Evolutionary conservation across 2,797 vertebrate genomes (phyloP).

Genomic region (Passerculus sandwichensis): DNA sequence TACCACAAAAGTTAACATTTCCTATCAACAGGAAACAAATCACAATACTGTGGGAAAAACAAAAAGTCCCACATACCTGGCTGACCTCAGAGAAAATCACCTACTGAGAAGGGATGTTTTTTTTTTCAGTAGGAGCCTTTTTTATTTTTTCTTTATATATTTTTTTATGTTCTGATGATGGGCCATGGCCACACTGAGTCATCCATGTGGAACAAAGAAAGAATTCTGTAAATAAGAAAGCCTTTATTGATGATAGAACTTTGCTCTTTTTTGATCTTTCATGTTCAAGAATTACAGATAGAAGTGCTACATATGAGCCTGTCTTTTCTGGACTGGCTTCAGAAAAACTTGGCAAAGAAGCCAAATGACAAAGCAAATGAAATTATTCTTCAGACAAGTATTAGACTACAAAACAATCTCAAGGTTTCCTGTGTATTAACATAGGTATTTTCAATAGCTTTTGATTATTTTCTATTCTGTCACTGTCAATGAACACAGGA

Average conservation of each 20-base stretch:
- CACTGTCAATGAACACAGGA: neutral
- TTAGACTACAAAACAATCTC: neutral
- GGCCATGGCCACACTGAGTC: neutral
- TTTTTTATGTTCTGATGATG: neutral
- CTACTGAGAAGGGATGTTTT: neutral
- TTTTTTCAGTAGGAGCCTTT: neutral
- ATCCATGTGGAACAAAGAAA: neutral
- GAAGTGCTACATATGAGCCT: neutral
- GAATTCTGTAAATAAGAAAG: neutral
- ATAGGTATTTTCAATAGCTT: neutral
- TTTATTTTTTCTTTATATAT: neutral
- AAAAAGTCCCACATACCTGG: conserved; percentile 8
- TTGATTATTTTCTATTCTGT: neutral
- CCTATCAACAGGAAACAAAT: neutral
- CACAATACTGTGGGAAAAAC: conserved; percentile 11
- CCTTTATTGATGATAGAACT: neutral
- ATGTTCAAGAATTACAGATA: neutral
- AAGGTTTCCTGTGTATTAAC: neutral
- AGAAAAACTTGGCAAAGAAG: neutral
- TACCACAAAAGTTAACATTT: neutral
- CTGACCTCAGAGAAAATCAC: conserved; percentile 32
- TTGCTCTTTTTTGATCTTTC: neutral
- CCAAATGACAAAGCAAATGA: neutral
- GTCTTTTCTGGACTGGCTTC: neutral
- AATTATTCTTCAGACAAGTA: conserved; percentile 3